Percentiles rank a stretch among this genome's conserved stretches.
phyloP scores from a whole-genome alignment of 2,113 vertebrate genomes.

The Coptodon rendalli region DNA sequence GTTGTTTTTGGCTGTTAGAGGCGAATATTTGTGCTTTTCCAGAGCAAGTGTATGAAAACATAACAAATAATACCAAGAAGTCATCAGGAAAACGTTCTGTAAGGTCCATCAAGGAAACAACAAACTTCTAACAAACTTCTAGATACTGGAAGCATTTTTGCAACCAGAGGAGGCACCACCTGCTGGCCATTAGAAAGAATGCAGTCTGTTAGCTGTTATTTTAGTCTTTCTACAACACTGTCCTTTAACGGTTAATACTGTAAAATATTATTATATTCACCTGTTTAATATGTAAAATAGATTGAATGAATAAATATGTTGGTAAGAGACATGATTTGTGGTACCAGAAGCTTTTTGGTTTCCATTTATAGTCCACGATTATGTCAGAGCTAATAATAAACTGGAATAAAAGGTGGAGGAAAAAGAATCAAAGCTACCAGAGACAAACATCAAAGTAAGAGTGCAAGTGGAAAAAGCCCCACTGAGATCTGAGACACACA shows the following conservation, averaged over 20 bases:
- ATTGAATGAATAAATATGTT: rapidly evolving
- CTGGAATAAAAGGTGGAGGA: not conserved
- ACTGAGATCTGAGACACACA: not conserved
- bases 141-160: not conserved
- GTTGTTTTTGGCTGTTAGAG: not conserved
- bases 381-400: not conserved
- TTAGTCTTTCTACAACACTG: rapidly evolving
- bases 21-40: not conserved
- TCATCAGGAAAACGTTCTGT: rapidly evolving
- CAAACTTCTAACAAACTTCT: not conserved
- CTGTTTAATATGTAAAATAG: not conserved
- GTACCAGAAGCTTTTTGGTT: not conserved
- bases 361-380: not conserved
- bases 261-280: not conserved
- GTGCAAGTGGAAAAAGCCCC: not conserved
- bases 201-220: not conserved
- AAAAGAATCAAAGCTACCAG: not conserved
- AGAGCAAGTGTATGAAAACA: not conserved
- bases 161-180: not conserved
- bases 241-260: rapidly evolving
- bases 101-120: not conserved
- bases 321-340: not conserved
- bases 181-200: not conserved
- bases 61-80: not conserved
- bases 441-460: not conserved